Conservation (phyloP, 2,888 invertebrate species). For the Crematogaster levior region DNA sequence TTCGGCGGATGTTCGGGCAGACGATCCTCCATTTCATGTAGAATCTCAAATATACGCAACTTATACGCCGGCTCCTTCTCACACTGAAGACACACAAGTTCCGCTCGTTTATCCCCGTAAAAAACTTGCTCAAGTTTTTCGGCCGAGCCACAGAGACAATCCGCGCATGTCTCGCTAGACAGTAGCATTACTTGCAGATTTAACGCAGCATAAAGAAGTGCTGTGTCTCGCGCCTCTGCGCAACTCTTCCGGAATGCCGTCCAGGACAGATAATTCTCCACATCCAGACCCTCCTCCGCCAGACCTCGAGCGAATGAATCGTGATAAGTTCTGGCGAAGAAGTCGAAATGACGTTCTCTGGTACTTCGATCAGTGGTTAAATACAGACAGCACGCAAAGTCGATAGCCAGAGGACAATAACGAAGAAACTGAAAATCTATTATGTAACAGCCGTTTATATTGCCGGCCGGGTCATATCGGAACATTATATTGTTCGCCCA, state of each 20-base stretch:
- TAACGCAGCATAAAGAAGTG: conserved; percentile 51
- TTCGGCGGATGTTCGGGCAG: conserved; percentile 59
- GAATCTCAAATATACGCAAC: conserved; percentile 64
- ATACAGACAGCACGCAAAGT: conserved; percentile 75
- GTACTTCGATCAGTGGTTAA: conserved; percentile 72
- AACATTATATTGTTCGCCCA: conserved; percentile 82
- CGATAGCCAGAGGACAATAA: conserved; percentile 77
- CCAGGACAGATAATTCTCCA: conserved; percentile 64
- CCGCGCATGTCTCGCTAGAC: conserved; percentile 19
- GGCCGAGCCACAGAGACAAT: conserved; percentile 57
- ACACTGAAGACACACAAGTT: conserved; percentile 64
- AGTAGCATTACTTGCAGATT: conserved; percentile 72
- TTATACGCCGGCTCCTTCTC: conserved; percentile 48
- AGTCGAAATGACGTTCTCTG: conserved; percentile 70
- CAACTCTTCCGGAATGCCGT: conserved; percentile 66
- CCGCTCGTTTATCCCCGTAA: conserved; percentile 61
- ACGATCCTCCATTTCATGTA: conserved; percentile 68
- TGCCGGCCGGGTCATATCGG: conserved; percentile 66
- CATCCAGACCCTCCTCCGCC: conserved; percentile 59
- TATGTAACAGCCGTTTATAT: conserved; percentile 70
- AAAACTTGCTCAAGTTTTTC: conserved; percentile 61
- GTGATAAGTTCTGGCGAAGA: conserved; percentile 72
- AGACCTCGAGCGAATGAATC: conserved; percentile 60
- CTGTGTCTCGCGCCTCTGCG: conserved; percentile 15
- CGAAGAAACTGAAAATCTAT: conserved; percentile 77